A percentile compares a stretch with the other conserved stretches of the same genome.
Conservation (phyloP, 2,888 invertebrate genomes). For the Hypsopygia costalis region DNA sequence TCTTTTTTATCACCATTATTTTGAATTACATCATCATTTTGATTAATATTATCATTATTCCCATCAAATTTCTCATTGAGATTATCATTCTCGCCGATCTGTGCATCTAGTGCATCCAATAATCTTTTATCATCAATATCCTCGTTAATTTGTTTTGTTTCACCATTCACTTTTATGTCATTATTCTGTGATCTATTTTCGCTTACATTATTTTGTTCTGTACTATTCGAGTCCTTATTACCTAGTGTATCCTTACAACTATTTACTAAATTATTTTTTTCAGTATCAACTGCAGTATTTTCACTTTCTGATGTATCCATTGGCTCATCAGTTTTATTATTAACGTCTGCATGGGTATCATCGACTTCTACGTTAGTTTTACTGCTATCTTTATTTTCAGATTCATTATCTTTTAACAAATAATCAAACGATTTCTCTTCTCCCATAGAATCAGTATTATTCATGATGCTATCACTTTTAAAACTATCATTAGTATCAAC, state of each 20-base stretch:
- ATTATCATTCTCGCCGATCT: slow-evolving; percentile 2
- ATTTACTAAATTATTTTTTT: neutral
- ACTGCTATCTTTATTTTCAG: too few relatives aligned
- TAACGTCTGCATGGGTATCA: too few relatives aligned
- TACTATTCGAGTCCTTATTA: too few relatives aligned
- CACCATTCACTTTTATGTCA: neutral
- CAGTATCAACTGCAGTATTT: neutral
- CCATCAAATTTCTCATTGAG: too few relatives aligned
- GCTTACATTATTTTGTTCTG: too few relatives aligned
- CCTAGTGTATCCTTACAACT: neutral
- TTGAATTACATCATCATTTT: neutral
- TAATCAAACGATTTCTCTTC: neutral
- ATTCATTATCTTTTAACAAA: neutral
- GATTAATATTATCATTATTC: too few relatives aligned
- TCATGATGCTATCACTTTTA: slow-evolving; percentile 9
- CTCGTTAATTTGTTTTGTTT: neutral
- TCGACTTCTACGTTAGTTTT: too few relatives aligned
- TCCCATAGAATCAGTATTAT: slow-evolving; percentile 5
- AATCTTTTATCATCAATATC: slow-evolving; percentile 2
- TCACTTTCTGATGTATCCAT: neutral
- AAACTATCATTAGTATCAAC: slow-evolving; percentile 15
- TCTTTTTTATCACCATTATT: neutral
- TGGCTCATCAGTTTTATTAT: neutral
- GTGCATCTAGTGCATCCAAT: slow-evolving; percentile 2
- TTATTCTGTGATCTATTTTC: neutral